phyloP scores from a whole-genome alignment of 2,888 invertebrate genomes.

The Hololepta plana region DNA sequence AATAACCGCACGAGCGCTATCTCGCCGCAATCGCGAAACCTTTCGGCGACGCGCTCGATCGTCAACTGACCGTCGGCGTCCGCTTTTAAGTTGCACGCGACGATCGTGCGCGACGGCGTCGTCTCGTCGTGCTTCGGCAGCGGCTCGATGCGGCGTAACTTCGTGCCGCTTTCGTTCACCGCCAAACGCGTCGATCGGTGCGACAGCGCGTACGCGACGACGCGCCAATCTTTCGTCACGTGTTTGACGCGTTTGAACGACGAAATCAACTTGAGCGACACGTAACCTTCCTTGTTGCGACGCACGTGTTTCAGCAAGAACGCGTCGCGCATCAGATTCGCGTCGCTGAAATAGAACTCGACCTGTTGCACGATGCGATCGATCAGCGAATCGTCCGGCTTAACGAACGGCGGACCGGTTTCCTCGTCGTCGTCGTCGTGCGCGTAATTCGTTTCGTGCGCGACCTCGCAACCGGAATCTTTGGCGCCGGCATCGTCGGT shows the following conservation, averaged over 20 bases:
- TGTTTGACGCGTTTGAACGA: constrained; percentile 92
- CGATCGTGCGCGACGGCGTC: constrained; percentile 78
- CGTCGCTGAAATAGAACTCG: constrained; percentile 91
- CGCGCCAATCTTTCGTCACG: constrained; percentile 84
- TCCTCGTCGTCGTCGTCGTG: too few species aligned
- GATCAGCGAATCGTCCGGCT: constrained; percentile 59
- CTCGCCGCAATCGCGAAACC: constrained; percentile 78
- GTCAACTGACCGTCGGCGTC: constrained; percentile 72
- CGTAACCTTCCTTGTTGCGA: constrained; percentile 89
- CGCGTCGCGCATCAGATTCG: constrained; percentile 87
- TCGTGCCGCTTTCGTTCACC: constrained; percentile 81
- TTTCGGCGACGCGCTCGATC: constrained; percentile 80
- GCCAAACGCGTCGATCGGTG: constrained; percentile 64
- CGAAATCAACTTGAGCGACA: constrained; percentile 84
- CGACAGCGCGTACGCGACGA: constrained; percentile 71
- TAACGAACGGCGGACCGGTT: constrained; percentile 40
- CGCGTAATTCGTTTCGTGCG: constrained; percentile 33
- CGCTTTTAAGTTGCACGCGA: constrained; percentile 69
- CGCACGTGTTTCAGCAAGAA: constrained; percentile 89
- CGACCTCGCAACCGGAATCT: constrained; percentile 50
- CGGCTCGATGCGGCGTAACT: constrained; percentile 68
- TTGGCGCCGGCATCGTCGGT: constrained; percentile 41
- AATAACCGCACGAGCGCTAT: constrained; percentile 77
- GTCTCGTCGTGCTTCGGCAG: constrained; percentile 84
- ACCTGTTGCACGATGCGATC: constrained; percentile 72